Evolutionary conservation across 1,140 invertebrate genomes (phyloP), one percentile per base, ranked within the genome.

Genomic region (Holotrichia oblita): DNA sequence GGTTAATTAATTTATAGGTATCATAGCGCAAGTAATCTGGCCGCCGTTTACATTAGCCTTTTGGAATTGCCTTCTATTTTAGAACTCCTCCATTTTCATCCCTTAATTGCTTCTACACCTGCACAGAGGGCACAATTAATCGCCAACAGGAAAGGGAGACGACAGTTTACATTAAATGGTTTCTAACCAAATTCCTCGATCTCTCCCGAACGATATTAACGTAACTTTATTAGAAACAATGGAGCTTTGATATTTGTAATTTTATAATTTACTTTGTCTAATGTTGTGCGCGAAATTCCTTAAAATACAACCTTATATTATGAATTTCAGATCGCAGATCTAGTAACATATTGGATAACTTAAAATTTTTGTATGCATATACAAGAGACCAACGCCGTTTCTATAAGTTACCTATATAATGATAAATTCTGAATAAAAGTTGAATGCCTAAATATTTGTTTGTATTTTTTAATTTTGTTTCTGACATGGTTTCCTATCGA

Each of bases 1-100:
- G 73, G 78, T 81, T 83, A 83, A 83, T 83, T 81, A 83, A 83
- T 83, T 83, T 83, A 83, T 83, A 81, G 82, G 78, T 83, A 83
- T 82, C 79, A 82, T 81, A 80, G 81, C 82, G 77, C 80, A 83
- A 81, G 82, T 83, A 83, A 81, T 80, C 81, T 82, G 76, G 79
- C 48, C 78, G 77, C 69, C 73, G 73, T 74, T 74, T 74, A 74
- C 73, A 74, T 74, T 74, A 74, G 73, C 73, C 61, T 69, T 74
- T 44, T 34, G 14, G 73, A 74, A 74, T 74, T 41, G 73, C 73
- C 73, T 74, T 74, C 73, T 74, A 74, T 74, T 74, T 69, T 69
- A 69, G 41, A 44, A 74, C 73, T 74, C 20, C 73, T 74, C 73
- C 73, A 44, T 74, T 74, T 74, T 74, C 73, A 74, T 74, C 73